phyloP scores from a whole-genome alignment of 2,888 invertebrate genomes.

The Andrena trimmerana region DNA sequence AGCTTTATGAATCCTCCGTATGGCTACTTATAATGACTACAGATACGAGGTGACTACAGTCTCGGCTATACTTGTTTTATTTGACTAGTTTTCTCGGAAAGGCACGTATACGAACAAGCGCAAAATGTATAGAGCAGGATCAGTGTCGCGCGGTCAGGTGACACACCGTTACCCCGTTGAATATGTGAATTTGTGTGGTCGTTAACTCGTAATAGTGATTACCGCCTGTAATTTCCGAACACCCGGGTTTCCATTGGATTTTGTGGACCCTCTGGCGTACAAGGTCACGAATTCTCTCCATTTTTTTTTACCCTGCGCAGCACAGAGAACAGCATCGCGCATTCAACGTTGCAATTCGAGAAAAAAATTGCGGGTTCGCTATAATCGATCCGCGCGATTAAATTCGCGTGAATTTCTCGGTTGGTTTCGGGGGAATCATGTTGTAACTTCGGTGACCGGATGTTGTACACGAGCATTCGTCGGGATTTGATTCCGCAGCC shows the following conservation, averaged over 20 bases:
- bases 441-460: slow-evolving; percentile 30
- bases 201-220: slow-evolving; percentile 68
- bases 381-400: background rate
- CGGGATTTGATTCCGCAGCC: slow-evolving; percentile 27
- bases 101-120: background rate
- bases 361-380: background rate
- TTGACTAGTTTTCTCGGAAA: background rate
- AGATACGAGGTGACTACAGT: background rate
- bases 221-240: slow-evolving; percentile 64
- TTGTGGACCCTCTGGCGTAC: background rate
- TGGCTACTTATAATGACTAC: background rate
- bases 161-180: slow-evolving; percentile 45
- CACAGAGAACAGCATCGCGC: background rate
- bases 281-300: background rate
- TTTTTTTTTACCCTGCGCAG: background rate
- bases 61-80: background rate
- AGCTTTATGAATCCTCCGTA: background rate
- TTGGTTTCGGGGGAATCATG: background rate
- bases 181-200: slow-evolving; percentile 64
- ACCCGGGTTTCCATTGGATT: slow-evolving; percentile 61
- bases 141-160: slow-evolving; percentile 56
- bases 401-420: slow-evolving; percentile 23
- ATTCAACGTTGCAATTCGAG: slow-evolving; percentile 8
- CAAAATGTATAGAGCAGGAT: slow-evolving; percentile 42
- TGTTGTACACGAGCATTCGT: background rate